Evolutionary conservation across 2,797 vertebrate genomes (phyloP), one percentile per base, ranked within the genome.

Genomic region (Hirundo rustica): DNA sequence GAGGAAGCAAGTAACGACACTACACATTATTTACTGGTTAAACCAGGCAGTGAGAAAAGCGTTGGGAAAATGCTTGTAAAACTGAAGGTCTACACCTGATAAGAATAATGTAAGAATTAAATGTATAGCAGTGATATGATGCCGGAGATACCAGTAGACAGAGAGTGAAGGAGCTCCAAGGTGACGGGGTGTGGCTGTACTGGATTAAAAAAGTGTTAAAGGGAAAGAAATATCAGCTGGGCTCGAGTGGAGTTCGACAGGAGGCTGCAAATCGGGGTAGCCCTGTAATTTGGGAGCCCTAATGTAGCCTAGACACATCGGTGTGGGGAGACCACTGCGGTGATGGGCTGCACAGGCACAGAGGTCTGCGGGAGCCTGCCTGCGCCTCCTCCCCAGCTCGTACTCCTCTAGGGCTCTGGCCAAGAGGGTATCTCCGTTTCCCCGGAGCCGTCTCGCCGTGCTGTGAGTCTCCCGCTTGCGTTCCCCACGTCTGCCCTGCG

Each of bases 171-270:
- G 72, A 65, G 20, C 75, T 66, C 72, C 78, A 30, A 45, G 53
- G 7, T 67, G 62, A 38, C 0, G 0, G n/a, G 30, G 30, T 3
- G 0, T 38, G 53, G 48, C 45, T 45, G 32, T n/a, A 5, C 16
- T 21, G 38, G 29, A 30, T 54, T 38, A 3, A n/a, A 82, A n/a
- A 64, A 44, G 16, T 8, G 2, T 34, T 45, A 29, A 55, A 70
- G 65, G 48, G 21, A 44, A 80, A n/a, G 54, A 58, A 74, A 16
- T 40, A 20, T 1, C 61, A 53, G 17, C 27, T 53, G 45, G 48
- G 27, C 34, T 60, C 18, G 65, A 50, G 77, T 21, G 54, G 44
- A 30, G 32, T 64, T 74, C 53, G 64, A 55, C 72, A 47, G 80
- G 40, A 87, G 25, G 18, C 26, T 51, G 16, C 60, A 34, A 51